These are phyloP conservation scores for Hydractinia symbiolongicarpus DNA, from an alignment of 30 jellyfish, hydroid and myxozoan genomes.

Conservation along the genomic window DNA sequence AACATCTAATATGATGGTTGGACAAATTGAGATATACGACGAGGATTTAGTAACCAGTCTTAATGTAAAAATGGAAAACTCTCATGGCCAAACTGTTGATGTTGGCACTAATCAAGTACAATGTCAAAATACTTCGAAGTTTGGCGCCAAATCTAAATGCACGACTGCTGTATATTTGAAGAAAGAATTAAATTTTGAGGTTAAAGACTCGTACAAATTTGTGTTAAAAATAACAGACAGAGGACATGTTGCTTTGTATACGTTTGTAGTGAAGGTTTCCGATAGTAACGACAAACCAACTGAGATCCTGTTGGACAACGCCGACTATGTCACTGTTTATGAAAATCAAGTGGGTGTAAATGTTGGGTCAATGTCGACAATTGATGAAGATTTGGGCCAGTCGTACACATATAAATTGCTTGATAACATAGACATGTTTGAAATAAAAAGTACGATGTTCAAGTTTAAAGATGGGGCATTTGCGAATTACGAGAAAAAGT, in stretches of 20 bases:
- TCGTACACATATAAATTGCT: conserved; percentile 4
- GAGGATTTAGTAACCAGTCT: conserved; percentile 4
- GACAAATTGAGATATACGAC: conserved; percentile 30
- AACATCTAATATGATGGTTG: conserved; percentile 8
- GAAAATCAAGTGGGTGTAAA: conserved; percentile 36
- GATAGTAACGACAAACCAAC: conserved; percentile 45
- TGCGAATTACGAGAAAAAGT: conserved; percentile 24
- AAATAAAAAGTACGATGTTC: background rate
- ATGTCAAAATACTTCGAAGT: background rate
- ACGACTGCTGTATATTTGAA: background rate
- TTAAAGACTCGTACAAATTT: background rate
- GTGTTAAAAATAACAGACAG: conserved; percentile 16
- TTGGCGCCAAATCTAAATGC: conserved; percentile 27
- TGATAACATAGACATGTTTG: conserved; percentile 19
- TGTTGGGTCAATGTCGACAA: conserved; percentile 22
- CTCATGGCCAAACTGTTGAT: background rate
- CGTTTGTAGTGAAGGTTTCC: conserved; percentile 9
- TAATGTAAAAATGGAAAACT: background rate
- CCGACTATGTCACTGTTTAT: background rate
- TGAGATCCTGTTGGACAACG: conserved; percentile 9
- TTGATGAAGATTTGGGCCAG: conserved; percentile 37
- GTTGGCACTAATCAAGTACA: background rate
- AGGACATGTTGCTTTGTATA: conserved; percentile 2
- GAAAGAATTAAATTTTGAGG: conserved; percentile 16
- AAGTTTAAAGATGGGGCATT: conserved; percentile 6